Evolutionary conservation across 2,888 invertebrate species (phyloP).

Genomic region (Leptogaster cylindrica): DNA sequence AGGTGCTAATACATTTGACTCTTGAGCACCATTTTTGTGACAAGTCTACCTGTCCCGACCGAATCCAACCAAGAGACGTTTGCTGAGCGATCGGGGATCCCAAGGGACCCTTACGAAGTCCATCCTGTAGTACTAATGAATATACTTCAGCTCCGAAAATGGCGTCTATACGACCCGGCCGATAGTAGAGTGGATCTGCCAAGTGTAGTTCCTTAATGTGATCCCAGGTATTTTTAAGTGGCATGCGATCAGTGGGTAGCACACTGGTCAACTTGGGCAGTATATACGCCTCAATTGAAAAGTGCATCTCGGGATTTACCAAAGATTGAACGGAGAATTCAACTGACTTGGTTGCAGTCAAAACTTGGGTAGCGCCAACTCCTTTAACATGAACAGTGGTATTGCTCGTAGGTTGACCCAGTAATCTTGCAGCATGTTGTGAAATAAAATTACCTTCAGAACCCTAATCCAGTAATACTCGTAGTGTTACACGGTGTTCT

Average conservation of each 20-base stretch:
- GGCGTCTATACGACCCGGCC: too few species aligned
- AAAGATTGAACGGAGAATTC: not conserved
- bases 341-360: not conserved
- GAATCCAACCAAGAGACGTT: too few species aligned
- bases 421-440: constrained; percentile 3
- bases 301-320: not conserved
- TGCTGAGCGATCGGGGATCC: too few species aligned
- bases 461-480: not conserved
- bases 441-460: constrained; percentile 2
- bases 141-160: too few species aligned
- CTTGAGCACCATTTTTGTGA: too few species aligned
- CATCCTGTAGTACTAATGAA: too few species aligned
- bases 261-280: not conserved
- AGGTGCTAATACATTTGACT: too few species aligned
- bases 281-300: not conserved
- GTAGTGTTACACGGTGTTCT: not conserved
- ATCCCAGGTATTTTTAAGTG: too few species aligned
- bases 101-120: too few species aligned
- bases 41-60: too few species aligned
- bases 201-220: too few species aligned
- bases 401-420: not conserved
- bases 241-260: not conserved
- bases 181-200: too few species aligned
- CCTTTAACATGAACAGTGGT: not conserved
- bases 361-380: not conserved